Base-by-base conservation (phyloP, 2,888 invertebrate genomes). In the Chaetogeoica ovagalla region DNA sequence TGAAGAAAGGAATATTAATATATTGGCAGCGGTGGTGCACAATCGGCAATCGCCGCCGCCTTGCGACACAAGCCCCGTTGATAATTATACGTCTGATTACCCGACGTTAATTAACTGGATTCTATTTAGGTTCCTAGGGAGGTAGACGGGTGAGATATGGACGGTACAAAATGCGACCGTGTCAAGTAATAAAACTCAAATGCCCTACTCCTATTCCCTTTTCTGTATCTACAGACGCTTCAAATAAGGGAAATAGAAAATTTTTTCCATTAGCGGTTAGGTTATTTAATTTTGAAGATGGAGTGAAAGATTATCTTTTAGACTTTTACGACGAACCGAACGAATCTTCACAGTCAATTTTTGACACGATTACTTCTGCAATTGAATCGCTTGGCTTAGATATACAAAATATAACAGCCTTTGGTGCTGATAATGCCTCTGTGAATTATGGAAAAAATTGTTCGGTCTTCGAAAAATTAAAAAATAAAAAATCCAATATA, bases 341-440 rank as follows among this genome's bases (percentile, higher is more conserved):
- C 30, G 23, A 39, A 76, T 39, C 43, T 48, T 19, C 43, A 57
- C 21, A n/a, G 21, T 57, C 55, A 65, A 55, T n/a, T 76, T 68
- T 57, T 76, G 13, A 65, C 30, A 52, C 63, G 30, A 62, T 30
- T 62, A 62, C 62, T 52, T n/a, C 39, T 68, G 66, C 30, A 17
- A 63, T 68, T 76, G 69, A 59, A 76, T 30, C 17, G 3, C 63
- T 63, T 37, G 63, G 63, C 63, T 63, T 37, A 39, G 52, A 60
- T 23, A 13, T 43, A 62, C 48, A 55, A 70, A 43, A 43, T 63
- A 37, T 63, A 37, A 63, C 62, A n/a, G 39, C 55, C 3, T 79
- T 66, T 71, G 68, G 48, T 70, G 79, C 70, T 11, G 79, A 79
- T 62, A 79, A 79, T 62, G 70, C 63, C 21, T 52, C 66, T 37